Conservation (phyloP, 2,888 invertebrate species). For the Andrena haemorrhoa region DNA sequence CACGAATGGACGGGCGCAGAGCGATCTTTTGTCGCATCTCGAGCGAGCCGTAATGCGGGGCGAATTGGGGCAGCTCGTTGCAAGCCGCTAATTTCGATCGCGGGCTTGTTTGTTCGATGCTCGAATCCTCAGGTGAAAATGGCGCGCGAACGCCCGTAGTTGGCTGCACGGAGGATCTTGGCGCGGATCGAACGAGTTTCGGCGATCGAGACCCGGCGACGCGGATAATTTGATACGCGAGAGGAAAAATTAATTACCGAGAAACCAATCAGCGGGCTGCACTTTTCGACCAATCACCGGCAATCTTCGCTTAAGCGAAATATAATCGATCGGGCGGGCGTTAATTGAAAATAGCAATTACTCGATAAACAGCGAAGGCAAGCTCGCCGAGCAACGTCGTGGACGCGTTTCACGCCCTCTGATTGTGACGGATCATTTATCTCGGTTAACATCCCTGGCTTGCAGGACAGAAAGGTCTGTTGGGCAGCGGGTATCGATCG, state of each 20-base stretch:
- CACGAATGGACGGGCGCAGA: background rate
- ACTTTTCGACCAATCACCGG: conserved; percentile 37
- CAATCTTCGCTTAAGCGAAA: conserved; percentile 42
- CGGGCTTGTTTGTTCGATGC: conserved; percentile 33
- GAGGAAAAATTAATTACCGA: conserved; percentile 53
- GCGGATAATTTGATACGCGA: conserved; percentile 39
- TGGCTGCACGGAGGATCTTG: conserved; percentile 31
- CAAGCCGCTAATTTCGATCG: conserved; percentile 21
- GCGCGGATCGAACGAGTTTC: conserved; percentile 6
- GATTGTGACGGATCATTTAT: conserved; percentile 14
- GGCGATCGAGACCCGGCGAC: conserved; percentile 28
- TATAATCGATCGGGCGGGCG: conserved; percentile 34
- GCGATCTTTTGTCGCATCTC: conserved; percentile 37
- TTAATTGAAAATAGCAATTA: conserved; percentile 55
- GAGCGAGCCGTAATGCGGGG: background rate
- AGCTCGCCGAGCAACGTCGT: background rate
- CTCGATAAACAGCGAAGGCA: conserved; percentile 40
- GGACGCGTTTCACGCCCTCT: conserved; percentile 6
- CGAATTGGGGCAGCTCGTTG: too few relatives aligned
- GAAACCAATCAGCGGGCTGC: conserved; percentile 35
- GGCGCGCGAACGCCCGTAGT: conserved; percentile 12
- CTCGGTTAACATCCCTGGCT: conserved; percentile 1
- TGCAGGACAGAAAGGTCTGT: background rate
- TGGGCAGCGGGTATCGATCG: background rate
- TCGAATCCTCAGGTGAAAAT: background rate